Evolutionary conservation across 2,797 vertebrate genomes (phyloP), one percentile per base, ranked within the genome.

Genomic region (Acrossocheilus wenchowensis): DNA sequence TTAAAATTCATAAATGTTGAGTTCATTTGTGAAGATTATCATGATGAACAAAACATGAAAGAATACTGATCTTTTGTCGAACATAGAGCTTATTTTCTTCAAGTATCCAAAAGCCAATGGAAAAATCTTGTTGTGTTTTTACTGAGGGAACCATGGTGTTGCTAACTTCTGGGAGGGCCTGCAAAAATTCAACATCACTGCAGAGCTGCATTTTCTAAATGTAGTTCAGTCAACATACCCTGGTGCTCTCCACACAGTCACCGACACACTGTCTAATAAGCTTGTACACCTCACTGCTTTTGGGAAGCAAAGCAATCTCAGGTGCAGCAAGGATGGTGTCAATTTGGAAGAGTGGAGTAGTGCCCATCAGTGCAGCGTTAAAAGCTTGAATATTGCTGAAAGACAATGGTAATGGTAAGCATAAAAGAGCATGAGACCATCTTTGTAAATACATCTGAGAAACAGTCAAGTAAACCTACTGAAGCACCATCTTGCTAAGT

Each of bases 331-430:
- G 89, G 84, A 97, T 92, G 71, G 94, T 95, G 88, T 98, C 96
- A 69, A 94, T 90, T 95, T 97, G 96, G 90, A 99, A 97, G 43
- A 98, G 92, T 39, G 96, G 94, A 0, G 90, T 90, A 8, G 86
- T 90, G 66, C 95, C 95, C 87, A 96, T 92, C 88, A 99, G 54
- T 0, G 94, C 81, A 0, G 62, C 39, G 87, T 96, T 97, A 87
- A 99, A 98, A 83, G 92, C 82, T 79, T 97, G 96, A 62, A 98
- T 91, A 91, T 97, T 99, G 93, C 98, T 99, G 21, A 82, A 82
- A 69, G 64, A 36, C 12, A 82, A 69, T 10, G 34, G n/a, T 9
- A 52, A 2, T 60, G 7, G 45, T 66, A 62, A 77, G 15, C 43
- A 54, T 23, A 57, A 57, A 83, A 45, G 5, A 48, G 17, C 19